A percentile compares a stretch with the other conserved stretches of the same genome.
phyloP scores from a whole-genome alignment of 30 jellyfish, hydroid and myxozoan genomes.

The Hydra vulgaris region DNA sequence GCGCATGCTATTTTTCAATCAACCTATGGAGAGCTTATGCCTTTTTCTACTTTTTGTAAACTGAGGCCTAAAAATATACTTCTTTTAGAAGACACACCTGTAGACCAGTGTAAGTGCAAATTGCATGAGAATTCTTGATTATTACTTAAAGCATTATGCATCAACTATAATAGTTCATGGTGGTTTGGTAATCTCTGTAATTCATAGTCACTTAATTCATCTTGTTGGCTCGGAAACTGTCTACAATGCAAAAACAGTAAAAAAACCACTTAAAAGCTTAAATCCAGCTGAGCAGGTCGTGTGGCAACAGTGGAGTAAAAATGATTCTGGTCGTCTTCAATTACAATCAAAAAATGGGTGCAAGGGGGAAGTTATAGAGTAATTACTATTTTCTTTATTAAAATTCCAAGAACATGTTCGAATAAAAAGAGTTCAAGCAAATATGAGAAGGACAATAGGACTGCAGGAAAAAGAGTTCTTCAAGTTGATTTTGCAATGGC shows the following conservation, averaged over 20 bases:
- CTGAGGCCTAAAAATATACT: conserved; percentile 39
- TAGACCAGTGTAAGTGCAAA: conserved; percentile 38
- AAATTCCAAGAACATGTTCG: conserved; percentile 15
- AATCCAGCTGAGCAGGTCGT: no score
- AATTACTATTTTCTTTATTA: conserved; percentile 5
- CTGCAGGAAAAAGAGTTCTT: conserved; percentile 27
- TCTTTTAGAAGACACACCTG: conserved; percentile 37
- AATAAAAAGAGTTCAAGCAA: conserved; percentile 32
- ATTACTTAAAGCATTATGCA: conserved; percentile 13
- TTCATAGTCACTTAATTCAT: conserved; percentile 32
- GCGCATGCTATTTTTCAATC: conserved; percentile 26
- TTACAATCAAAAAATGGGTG: conserved; percentile 12
- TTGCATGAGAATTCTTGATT: conserved; percentile 21
- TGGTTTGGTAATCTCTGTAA: conserved; percentile 20
- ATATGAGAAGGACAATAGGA: conserved; percentile 30
- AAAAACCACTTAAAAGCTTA: not conserved
- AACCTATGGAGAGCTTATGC: conserved; percentile 20
- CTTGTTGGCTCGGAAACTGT: conserved; percentile 18
- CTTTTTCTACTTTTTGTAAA: conserved; percentile 15
- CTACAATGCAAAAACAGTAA: not conserved
- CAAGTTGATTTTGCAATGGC: conserved; percentile 36
- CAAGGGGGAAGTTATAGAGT: conserved; percentile 10
- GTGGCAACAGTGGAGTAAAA: conserved; percentile 1
- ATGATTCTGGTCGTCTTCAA: conserved; percentile 1
- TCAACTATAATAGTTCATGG: not conserved